Percentiles rank a stretch among this genome's conserved stretches.
These are phyloP conservation scores for Brachionus rotundiformis DNA, from an alignment of 1,140 invertebrate species.

Conservation along the genomic window DNA sequence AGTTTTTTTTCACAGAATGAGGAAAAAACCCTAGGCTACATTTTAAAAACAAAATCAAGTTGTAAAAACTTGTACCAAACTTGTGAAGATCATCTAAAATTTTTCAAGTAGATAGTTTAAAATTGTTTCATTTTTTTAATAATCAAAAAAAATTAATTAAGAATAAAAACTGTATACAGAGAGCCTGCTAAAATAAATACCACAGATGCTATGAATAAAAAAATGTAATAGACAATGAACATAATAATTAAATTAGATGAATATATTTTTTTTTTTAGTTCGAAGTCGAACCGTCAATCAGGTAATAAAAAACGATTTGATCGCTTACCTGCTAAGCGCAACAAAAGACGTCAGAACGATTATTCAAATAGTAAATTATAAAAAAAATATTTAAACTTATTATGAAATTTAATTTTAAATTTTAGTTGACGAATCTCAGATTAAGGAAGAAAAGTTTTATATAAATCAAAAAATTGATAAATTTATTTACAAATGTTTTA, in stretches of 20 bases:
- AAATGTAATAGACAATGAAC: neutral
- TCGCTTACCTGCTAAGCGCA: neutral
- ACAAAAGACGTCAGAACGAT: neutral
- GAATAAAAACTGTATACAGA: slow-evolving; percentile 31
- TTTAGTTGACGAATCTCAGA: neutral
- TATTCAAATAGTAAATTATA: neutral
- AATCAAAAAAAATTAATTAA: too few species aligned
- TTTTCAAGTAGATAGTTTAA: slow-evolving; percentile 40
- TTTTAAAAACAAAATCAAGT: slow-evolving; percentile 19
- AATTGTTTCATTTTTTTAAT: neutral
- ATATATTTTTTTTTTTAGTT: neutral
- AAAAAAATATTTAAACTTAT: too few species aligned
- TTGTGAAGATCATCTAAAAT: slow-evolving; percentile 48
- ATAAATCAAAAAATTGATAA: neutral
- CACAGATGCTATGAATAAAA: neutral
- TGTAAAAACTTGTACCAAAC: slow-evolving; percentile 32
- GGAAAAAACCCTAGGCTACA: neutral
- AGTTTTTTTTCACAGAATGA: neutral
- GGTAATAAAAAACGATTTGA: neutral
- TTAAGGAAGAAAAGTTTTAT: neutral
- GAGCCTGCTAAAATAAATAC: slow-evolving; percentile 42
- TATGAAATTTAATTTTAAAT: neutral
- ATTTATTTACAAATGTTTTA: too few species aligned
- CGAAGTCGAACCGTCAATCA: neutral
- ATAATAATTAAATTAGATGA: neutral